Evolutionary conservation across 1,140 invertebrate species (phyloP).

Genomic region (Gonatopus flavifemur): DNA sequence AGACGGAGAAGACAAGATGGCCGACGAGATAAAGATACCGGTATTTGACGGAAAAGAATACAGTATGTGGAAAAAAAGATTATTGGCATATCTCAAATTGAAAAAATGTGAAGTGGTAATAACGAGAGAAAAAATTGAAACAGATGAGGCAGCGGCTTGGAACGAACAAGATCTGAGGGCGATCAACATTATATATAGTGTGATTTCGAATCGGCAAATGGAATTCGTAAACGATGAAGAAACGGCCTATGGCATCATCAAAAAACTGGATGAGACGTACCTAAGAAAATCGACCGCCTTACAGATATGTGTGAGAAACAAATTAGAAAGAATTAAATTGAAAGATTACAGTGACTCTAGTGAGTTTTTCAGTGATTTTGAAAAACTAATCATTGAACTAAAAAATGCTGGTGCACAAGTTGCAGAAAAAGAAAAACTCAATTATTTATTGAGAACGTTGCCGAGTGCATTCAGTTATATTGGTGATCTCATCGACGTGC

Average conservation of each 20-base stretch:
- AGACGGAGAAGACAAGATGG: neutral
- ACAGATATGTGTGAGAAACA: constrained; percentile 27
- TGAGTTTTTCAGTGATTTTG: constrained; percentile 30
- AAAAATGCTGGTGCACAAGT: constrained; percentile 25
- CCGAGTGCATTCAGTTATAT: constrained; percentile 1
- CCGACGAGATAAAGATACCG: constrained; percentile 1
- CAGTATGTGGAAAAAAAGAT: constrained; percentile 3
- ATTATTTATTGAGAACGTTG: constrained; percentile 16
- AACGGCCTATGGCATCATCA: constrained; percentile 26
- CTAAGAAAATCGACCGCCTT: constrained; percentile 30
- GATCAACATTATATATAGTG: constrained; percentile 25
- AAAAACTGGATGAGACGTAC: constrained; percentile 29
- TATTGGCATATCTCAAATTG: neutral
- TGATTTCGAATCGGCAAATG: constrained; percentile 27
- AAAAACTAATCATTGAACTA: constrained; percentile 27
- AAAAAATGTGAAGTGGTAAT: constrained; percentile 22
- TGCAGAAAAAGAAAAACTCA: constrained; percentile 32
- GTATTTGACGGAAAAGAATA: constrained; percentile 5
- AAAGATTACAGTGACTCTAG: constrained; percentile 13
- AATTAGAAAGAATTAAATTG: constrained; percentile 24
- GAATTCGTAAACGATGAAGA: constrained; percentile 21
- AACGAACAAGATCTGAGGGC: constrained; percentile 22
- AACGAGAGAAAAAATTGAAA: neutral
- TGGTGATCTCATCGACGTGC: constrained; percentile 7
- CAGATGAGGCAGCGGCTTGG: constrained; percentile 4